Evolutionary conservation across 2,888 invertebrate species (phyloP).

Genomic region (Falcaria lacertinaria): DNA sequence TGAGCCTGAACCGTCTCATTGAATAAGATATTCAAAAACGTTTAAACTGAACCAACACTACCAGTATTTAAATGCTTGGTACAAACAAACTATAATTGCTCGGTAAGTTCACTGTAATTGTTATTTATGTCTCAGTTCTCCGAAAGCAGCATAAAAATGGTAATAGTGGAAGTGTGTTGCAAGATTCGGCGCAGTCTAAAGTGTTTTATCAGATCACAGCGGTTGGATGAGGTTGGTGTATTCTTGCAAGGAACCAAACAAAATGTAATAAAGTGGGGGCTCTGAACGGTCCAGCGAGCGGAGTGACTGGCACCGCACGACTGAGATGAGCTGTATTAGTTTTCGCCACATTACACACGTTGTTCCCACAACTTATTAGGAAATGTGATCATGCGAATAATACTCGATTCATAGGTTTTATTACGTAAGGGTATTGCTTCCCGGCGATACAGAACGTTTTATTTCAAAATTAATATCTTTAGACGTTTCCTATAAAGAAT

Average conservation of each 20-base stretch:
- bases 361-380: constrained; percentile 78
- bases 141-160: constrained; percentile 35
- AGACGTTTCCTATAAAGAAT: constrained; percentile 19
- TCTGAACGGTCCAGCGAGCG: constrained; percentile 48
- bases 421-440: constrained; percentile 62
- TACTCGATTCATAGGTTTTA: constrained; percentile 74
- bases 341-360: constrained; percentile 71
- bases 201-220: too few species aligned
- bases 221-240: constrained; percentile 18
- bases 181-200: too few species aligned
- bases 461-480: constrained; percentile 23
- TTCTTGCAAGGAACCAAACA: constrained; percentile 29
- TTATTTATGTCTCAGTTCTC: constrained; percentile 39
- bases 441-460: constrained; percentile 50
- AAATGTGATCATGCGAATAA: constrained; percentile 75
- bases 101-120: constrained; percentile 34
- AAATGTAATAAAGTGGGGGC: constrained; percentile 44
- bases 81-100: constrained; percentile 33
- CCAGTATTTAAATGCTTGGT: constrained; percentile 21
- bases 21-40: neutral
- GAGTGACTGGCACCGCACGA: constrained; percentile 19
- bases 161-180: constrained; percentile 14
- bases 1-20: neutral
- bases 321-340: constrained; percentile 57
- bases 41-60: constrained; percentile 8